Evolutionary conservation across 2,797 vertebrate species (phyloP).

Genomic region (Gila robusta): DNA sequence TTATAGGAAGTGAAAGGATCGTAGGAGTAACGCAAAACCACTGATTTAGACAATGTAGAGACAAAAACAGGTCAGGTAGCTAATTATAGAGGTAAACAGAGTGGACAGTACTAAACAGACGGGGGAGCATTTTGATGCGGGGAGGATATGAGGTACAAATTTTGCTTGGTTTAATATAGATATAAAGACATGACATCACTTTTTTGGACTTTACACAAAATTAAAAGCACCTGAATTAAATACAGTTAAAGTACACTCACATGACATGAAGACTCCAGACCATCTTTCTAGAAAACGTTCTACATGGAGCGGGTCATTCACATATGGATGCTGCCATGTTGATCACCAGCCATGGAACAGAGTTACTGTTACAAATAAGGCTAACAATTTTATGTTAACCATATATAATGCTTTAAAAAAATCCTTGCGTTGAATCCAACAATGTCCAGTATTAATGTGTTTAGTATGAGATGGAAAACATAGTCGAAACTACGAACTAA

Average conservation of each 20-base stretch:
- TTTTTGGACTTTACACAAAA: background rate
- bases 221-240: background rate
- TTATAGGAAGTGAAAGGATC: slow-evolving; percentile 7
- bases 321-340: too few relatives aligned
- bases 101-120: background rate
- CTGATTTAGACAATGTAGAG: background rate
- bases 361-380: background rate
- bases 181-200: background rate
- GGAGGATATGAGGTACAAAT: background rate
- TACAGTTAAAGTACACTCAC: background rate
- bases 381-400: too few relatives aligned
- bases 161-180: background rate
- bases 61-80: background rate
- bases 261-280: too few relatives aligned
- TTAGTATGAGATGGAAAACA: background rate
- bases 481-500: background rate
- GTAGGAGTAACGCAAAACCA: slow-evolving; percentile 51
- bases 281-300: too few relatives aligned
- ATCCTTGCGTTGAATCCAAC: background rate
- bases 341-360: background rate
- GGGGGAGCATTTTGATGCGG: background rate
- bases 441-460: background rate
- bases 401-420: background rate
- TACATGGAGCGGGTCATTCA: too few relatives aligned
- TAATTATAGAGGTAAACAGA: slow-evolving; percentile 8